Percentiles rank a stretch among this genome's conserved stretches.
Conservation (phyloP, 2,888 invertebrate species). For the Lampropteryx suffumata region DNA sequence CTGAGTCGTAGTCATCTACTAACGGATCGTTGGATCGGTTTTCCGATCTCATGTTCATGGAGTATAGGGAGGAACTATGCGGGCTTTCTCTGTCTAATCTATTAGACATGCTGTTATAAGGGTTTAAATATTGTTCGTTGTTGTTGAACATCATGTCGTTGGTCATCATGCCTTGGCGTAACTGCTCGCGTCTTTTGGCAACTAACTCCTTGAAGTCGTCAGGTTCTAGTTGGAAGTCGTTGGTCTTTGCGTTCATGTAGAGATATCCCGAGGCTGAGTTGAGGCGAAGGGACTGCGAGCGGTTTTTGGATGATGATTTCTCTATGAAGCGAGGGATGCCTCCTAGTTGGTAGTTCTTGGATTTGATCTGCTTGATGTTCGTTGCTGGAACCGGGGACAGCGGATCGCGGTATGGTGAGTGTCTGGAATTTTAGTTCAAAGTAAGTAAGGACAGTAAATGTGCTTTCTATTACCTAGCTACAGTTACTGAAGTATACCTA, state of each 20-base stretch:
- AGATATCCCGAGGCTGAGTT: conserved; percentile 78
- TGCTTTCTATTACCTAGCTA: no score
- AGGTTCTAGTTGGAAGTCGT: conserved; percentile 75
- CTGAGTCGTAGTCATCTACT: conserved; percentile 76
- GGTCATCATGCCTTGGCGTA: conserved; percentile 68
- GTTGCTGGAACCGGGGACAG: conserved; percentile 72
- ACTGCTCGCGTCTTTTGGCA: conserved; percentile 69
- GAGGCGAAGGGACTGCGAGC: conserved; percentile 69
- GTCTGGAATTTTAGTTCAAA: conserved; percentile 61
- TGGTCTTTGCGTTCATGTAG: conserved; percentile 76
- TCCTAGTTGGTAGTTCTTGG: conserved; percentile 61
- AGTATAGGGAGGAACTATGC: conserved; percentile 67
- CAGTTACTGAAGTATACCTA: no score
- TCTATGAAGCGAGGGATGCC: conserved; percentile 72
- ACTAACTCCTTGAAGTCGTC: conserved; percentile 76
- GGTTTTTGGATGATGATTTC: conserved; percentile 62
- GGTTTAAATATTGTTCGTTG: conserved; percentile 59
- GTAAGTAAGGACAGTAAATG: no score
- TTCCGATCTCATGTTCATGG: conserved; percentile 65
- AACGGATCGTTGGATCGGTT: conserved; percentile 73
- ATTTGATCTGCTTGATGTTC: conserved; percentile 65
- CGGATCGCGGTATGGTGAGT: conserved; percentile 68
- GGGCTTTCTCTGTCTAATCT: conserved; percentile 55
- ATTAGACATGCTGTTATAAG: conserved; percentile 58
- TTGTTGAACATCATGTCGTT: conserved; percentile 63